Base-by-base conservation (phyloP, 1,140 invertebrate species). In the Lepidotrigona ventralis region DNA sequence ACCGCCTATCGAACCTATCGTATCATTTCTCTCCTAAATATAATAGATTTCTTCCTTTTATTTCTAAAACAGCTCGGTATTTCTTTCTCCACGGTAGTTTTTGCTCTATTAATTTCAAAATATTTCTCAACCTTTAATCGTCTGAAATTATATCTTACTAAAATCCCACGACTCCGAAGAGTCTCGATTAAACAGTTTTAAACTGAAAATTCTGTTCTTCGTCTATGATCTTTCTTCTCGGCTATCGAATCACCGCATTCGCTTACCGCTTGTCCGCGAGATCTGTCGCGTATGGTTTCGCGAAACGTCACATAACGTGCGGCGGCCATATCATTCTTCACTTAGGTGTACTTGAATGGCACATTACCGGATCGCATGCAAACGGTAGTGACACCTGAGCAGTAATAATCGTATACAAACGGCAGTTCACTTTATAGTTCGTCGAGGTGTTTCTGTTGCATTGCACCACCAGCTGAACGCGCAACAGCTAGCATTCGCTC, bases 321-420 rank as follows among this genome's bases (percentile, higher is more conserved):
- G 46, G 8, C 15, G 56, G 53, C 29, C 63, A 68, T 54, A 79
- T 83, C 82, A 29, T 79, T 66, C 51, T 68, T 83, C 76, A 14
- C 46, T 60, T 56, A 39, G 69, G 58, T 51, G 23, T 21, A 63
- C 56, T 29, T 56, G 76, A 83, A 79, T 79, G 76, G 58, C 19
- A 21, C 46, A 66, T 83, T 79, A 79, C 51, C 56, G 26, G 8
- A 14, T n/a, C 46, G 46, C 46, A 39, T 15, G 76, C 76, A 53
- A 83, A 83, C 82, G 82, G 82, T 79, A 83, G 82, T 79, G 82
- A 83, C 82, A 83, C 76, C 77, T 79, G 82, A 79, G 56, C 58
- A 51, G 82, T 29, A 79, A 83, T 79, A 83, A 83, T 83, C 82
- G 69, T 83, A 83, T 83, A 83, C 82, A 83, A 83, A 83, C 76